phyloP scores from a whole-genome alignment of 2,797 vertebrate genomes.

The Atherinosoma microstoma region DNA sequence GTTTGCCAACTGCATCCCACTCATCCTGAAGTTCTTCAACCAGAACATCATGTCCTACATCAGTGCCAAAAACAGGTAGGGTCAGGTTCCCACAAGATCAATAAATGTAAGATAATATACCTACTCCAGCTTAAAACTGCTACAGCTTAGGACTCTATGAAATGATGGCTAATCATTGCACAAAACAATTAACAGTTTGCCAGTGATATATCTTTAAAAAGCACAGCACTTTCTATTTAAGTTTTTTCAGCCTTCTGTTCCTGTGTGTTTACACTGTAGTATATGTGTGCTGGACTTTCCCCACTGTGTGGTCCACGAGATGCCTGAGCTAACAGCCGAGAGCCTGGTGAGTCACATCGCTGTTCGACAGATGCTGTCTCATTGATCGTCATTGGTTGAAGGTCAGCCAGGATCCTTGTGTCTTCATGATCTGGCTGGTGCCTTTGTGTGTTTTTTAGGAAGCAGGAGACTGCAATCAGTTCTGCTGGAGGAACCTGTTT shows the following conservation, averaged over 20 bases:
- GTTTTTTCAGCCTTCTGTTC: neutral
- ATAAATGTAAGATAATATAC: neutral
- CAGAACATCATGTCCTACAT: constrained; percentile 99
- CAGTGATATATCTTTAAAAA: too few species aligned
- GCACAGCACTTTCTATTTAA: too few species aligned
- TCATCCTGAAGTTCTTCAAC: constrained; percentile 99
- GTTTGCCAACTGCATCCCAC: constrained; percentile 98
- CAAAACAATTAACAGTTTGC: too few species aligned
- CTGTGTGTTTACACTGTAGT: constrained; percentile 72
- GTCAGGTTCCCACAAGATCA: neutral
- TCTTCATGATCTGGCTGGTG: neutral
- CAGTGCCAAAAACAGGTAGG: constrained; percentile 97
- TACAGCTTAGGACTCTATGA: too few species aligned
- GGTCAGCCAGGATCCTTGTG: too few species aligned
- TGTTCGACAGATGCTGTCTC: neutral
- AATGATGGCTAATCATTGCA: too few species aligned
- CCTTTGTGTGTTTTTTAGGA: constrained; percentile 82
- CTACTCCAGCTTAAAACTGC: neutral
- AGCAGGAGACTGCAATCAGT: constrained; percentile 93
- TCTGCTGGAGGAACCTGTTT: constrained; percentile 97
- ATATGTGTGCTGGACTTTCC: constrained; percentile 94
- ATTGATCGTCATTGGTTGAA: neutral
- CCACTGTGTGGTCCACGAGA: constrained; percentile 89
- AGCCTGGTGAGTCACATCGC: constrained; percentile 89
- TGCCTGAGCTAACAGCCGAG: constrained; percentile 95